Conservation (phyloP, 2,888 invertebrate genomes). For the Laothoe populi region DNA sequence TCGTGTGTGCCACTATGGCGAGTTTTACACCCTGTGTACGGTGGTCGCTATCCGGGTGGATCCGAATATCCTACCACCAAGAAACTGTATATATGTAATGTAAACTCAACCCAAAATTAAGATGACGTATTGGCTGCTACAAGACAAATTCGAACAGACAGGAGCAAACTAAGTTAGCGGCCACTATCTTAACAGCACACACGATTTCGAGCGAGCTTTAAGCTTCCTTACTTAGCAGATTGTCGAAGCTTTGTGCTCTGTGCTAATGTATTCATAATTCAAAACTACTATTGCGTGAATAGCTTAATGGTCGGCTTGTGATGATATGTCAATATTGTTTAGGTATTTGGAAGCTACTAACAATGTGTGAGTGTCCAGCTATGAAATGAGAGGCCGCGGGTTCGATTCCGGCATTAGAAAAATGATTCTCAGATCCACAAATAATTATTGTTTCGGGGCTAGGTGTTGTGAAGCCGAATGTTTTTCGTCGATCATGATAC, state of each 20-base stretch:
- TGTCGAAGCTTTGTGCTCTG: conserved; percentile 15
- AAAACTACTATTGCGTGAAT: conserved; percentile 17
- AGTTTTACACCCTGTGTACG: too few species aligned
- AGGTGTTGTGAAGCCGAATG: too few species aligned
- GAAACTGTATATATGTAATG: neutral
- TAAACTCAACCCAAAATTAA: neutral
- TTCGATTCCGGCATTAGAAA: too few species aligned
- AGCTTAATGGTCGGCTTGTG: neutral
- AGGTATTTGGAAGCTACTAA: too few species aligned
- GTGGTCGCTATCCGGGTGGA: too few species aligned
- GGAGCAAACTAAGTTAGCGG: neutral
- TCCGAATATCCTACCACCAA: too few species aligned
- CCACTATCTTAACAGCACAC: conserved; percentile 20
- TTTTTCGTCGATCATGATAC: too few species aligned
- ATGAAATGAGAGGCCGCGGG: too few species aligned
- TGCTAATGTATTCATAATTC: conserved; percentile 8
- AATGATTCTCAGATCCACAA: too few species aligned
- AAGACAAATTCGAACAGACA: conserved; percentile 9
- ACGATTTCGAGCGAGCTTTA: conserved; percentile 18
- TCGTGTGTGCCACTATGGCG: too few species aligned
- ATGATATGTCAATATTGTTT: neutral
- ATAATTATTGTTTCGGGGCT: too few species aligned
- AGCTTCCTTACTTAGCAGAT: conserved; percentile 20
- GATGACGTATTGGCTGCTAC: conserved; percentile 18
- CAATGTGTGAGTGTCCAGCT: too few species aligned